phyloP scores from a whole-genome alignment of 2,797 vertebrate genomes.

The Danio jaintianensis region DNA sequence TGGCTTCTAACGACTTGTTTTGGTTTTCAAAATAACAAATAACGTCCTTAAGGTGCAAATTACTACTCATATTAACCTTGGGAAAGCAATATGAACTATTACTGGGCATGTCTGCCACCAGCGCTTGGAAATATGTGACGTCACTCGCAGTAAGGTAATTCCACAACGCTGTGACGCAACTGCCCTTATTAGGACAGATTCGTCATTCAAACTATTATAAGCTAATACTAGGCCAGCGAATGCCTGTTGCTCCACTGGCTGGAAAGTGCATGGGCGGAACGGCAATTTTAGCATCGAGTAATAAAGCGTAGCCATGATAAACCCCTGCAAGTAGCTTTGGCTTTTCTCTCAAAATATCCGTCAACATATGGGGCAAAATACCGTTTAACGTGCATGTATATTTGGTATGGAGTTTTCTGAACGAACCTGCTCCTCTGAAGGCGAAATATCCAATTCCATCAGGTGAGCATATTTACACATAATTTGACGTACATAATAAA shows the following conservation, averaged over 20 bases:
- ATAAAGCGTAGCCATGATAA: neutral
- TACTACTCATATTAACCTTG: no score
- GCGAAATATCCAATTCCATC: neutral
- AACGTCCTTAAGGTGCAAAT: no score
- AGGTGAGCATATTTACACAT: neutral
- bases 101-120: neutral
- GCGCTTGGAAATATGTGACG: slow-evolving; percentile 60
- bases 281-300: neutral
- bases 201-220: slow-evolving; percentile 62
- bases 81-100: no score
- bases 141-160: slow-evolving; percentile 80
- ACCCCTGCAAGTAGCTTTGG: neutral
- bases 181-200: slow-evolving; percentile 84
- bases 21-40: no score
- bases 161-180: slow-evolving; percentile 80
- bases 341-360: neutral
- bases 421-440: slow-evolving; percentile 2
- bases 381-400: neutral
- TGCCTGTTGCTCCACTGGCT: slow-evolving; percentile 28
- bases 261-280: slow-evolving; percentile 15
- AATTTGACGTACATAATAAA: no score
- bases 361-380: neutral
- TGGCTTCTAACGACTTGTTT: no score
- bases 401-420: slow-evolving; percentile 13
- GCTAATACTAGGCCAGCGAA: slow-evolving; percentile 7